Evolutionary conservation across 2,888 invertebrate species (phyloP).

Genomic region (Drosophila sordidapex): DNA sequence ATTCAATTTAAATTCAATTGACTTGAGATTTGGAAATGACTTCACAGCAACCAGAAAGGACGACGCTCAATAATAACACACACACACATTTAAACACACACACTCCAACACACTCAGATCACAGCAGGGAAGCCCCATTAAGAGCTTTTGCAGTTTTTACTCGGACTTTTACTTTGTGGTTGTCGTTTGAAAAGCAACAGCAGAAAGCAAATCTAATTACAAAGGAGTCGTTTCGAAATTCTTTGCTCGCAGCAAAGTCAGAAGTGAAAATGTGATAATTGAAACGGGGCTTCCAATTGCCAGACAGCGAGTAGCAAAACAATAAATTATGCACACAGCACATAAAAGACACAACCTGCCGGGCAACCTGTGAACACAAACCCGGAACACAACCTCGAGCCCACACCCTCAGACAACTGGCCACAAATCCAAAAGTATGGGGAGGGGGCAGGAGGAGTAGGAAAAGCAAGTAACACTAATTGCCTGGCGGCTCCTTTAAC

Average conservation of each 20-base stretch:
- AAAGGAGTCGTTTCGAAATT: slow-evolving; percentile 34
- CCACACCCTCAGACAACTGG: slow-evolving; percentile 44
- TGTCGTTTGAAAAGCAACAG: slow-evolving; percentile 49
- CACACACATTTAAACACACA: slow-evolving; percentile 12
- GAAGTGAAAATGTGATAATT: slow-evolving; percentile 66
- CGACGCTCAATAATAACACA: slow-evolving; percentile 4
- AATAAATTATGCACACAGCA: slow-evolving; percentile 76
- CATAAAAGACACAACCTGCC: slow-evolving; percentile 73
- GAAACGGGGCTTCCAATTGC: slow-evolving; percentile 68
- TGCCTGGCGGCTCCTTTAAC: slow-evolving; percentile 58
- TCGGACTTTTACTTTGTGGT: slow-evolving; percentile 62
- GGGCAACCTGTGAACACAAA: slow-evolving; percentile 43
- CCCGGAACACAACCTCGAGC: slow-evolving; percentile 34
- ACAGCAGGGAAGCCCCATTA: slow-evolving; percentile 74
- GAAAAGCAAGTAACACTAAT: slow-evolving; percentile 61
- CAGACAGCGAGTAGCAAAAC: slow-evolving; percentile 57
- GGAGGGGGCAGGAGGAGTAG: not conserved
- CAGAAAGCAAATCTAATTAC: slow-evolving; percentile 67
- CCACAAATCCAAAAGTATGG: slow-evolving; percentile 42
- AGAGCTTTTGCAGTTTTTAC: slow-evolving; percentile 30
- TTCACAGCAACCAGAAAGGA: slow-evolving; percentile 37
- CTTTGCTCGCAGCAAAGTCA: slow-evolving; percentile 24
- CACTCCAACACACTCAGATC: slow-evolving; percentile 22
- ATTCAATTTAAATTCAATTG: slow-evolving; percentile 77
- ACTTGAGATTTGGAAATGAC: slow-evolving; percentile 62